These are phyloP conservation scores for Cantharis rustica DNA, from an alignment of 2,888 invertebrate genomes.

Conservation along the genomic window DNA sequence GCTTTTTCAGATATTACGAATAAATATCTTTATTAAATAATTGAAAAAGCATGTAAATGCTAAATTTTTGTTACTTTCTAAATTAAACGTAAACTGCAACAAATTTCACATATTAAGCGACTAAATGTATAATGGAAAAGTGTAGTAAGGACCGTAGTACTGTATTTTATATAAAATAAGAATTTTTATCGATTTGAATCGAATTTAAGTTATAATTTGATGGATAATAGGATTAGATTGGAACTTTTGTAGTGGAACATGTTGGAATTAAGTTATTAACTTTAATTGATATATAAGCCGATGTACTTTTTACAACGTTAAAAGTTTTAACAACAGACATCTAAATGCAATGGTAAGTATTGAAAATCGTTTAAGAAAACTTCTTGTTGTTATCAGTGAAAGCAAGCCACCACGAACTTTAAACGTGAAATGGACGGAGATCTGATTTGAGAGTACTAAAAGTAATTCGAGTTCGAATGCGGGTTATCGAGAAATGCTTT, in stretches of 20 bases:
- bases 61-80: background rate
- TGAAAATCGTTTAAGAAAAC: conserved; percentile 12
- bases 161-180: background rate
- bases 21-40: background rate
- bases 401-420: conserved; percentile 7
- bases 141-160: background rate
- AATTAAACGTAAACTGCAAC: background rate
- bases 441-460: conserved; percentile 7
- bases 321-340: conserved; percentile 1
- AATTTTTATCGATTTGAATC: background rate
- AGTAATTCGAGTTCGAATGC: conserved; percentile 8
- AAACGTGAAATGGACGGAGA: conserved; percentile 10
- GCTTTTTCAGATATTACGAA: background rate
- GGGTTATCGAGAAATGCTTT: conserved; percentile 10
- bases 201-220: background rate
- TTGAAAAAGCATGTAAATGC: background rate
- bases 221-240: background rate
- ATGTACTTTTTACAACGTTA: background rate
- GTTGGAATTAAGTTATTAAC: background rate
- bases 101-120: background rate
- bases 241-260: background rate
- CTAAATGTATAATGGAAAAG: background rate
- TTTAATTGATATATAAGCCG: background rate
- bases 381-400: conserved; percentile 8
- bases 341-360: conserved; percentile 2